phyloP scores from a whole-genome alignment of 2,113 vertebrate species.

The Oryzias curvinotus region DNA sequence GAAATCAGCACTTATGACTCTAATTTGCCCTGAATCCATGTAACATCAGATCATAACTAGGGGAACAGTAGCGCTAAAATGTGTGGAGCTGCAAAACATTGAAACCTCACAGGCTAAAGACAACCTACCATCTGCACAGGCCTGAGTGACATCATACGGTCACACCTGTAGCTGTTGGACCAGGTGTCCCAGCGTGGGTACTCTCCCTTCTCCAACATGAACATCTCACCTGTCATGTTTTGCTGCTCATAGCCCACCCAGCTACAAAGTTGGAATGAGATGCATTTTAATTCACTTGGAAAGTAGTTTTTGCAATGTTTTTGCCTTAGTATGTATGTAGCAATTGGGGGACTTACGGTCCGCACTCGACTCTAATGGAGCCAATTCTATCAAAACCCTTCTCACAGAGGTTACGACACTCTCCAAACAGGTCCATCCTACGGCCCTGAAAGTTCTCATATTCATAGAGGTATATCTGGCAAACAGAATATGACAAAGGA shows the following conservation, averaged over 20 bases:
- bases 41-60: too few relatives aligned
- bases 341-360: constrained; percentile 73
- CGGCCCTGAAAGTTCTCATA: constrained; percentile 84
- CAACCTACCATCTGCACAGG: constrained; percentile 79
- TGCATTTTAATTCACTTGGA: too few relatives aligned
- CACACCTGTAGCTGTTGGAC: constrained; percentile 84
- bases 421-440: constrained; percentile 74
- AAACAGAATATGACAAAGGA: background rate
- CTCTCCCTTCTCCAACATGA: constrained; percentile 84
- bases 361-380: constrained; percentile 81
- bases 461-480: constrained; percentile 80
- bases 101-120: background rate
- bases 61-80: too few relatives aligned
- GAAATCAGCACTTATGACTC: too few relatives aligned
- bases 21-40: too few relatives aligned
- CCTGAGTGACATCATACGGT: constrained; percentile 80
- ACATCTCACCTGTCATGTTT: constrained; percentile 82
- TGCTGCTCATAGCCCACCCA: constrained; percentile 84
- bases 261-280: constrained; percentile 44
- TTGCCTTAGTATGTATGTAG: background rate
- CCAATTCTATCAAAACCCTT: constrained; percentile 76
- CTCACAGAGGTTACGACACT: constrained; percentile 77
- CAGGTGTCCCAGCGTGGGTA: constrained; percentile 86
- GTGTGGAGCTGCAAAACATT: background rate
- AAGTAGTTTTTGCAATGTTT: too few relatives aligned